Conservation (phyloP, 2,113 vertebrate genomes). For the Bombycilla garrulus region DNA sequence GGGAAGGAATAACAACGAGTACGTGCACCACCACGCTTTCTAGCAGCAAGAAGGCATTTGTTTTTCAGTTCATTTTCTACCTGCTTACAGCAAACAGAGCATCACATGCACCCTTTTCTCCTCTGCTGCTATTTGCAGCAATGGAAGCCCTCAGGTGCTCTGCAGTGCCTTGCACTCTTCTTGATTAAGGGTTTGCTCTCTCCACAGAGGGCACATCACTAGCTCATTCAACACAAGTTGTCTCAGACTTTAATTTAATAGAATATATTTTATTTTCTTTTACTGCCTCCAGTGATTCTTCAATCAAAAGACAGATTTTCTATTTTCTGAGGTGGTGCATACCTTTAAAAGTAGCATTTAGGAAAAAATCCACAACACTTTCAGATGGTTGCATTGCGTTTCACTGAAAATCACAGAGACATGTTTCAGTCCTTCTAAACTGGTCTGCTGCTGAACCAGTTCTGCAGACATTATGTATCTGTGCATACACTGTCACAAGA, state of each 20-base stretch:
- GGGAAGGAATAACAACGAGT: background rate
- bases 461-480: fast-evolving
- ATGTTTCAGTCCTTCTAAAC: background rate
- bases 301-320: background rate
- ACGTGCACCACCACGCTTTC: background rate
- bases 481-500: background rate
- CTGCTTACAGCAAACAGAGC: background rate
- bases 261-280: background rate
- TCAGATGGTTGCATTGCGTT: background rate
- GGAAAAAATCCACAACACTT: background rate
- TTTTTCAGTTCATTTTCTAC: background rate
- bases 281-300: background rate
- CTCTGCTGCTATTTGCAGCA: slow-evolving; percentile 11
- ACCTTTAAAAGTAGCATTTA: background rate
- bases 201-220: background rate
- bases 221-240: background rate
- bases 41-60: background rate
- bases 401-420: background rate
- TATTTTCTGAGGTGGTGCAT: background rate
- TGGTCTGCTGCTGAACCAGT: background rate
- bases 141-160: background rate
- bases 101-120: background rate
- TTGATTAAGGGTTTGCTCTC: slow-evolving; percentile 17
- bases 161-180: background rate
- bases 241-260: background rate